These are phyloP conservation scores for Cichladusa arquata DNA, from an alignment of 2,113 vertebrate species.

Conservation along the genomic window DNA sequence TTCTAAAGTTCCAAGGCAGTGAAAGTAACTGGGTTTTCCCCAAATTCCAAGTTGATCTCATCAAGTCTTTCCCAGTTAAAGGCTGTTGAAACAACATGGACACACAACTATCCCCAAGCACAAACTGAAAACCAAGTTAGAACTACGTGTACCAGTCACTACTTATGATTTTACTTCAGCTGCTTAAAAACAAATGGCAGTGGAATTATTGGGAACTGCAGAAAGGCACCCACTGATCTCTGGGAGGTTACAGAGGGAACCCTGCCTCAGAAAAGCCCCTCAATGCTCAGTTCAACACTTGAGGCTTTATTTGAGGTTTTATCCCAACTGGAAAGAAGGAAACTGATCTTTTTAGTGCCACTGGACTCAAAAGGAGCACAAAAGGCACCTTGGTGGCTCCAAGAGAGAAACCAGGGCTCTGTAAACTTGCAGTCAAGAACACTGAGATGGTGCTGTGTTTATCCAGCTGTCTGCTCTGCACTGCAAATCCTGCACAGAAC, in stretches of 20 bases:
- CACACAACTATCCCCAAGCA: neutral
- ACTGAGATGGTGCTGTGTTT: neutral
- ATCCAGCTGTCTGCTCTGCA: neutral
- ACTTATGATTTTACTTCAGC: neutral
- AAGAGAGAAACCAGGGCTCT: neutral
- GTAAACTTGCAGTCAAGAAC: neutral
- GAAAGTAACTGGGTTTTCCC: neutral
- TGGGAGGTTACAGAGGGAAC: neutral
- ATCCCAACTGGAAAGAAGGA: neutral
- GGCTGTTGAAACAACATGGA: neutral
- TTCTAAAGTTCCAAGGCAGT: neutral
- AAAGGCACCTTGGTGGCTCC: neutral
- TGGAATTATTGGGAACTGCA: neutral
- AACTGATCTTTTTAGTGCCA: neutral
- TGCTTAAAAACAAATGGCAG: neutral
- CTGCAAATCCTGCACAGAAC: neutral
- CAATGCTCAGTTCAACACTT: neutral
- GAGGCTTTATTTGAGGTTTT: neutral
- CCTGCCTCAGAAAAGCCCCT: neutral
- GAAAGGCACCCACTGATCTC: neutral
- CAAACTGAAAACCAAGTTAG: neutral
- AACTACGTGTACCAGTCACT: neutral
- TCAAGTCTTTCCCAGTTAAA: neutral
- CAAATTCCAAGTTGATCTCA: neutral
- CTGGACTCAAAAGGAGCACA: neutral